These are phyloP conservation scores for Lynx canadensis DNA, from an alignment of 2,113 vertebrate species.

Conservation along the genomic window DNA sequence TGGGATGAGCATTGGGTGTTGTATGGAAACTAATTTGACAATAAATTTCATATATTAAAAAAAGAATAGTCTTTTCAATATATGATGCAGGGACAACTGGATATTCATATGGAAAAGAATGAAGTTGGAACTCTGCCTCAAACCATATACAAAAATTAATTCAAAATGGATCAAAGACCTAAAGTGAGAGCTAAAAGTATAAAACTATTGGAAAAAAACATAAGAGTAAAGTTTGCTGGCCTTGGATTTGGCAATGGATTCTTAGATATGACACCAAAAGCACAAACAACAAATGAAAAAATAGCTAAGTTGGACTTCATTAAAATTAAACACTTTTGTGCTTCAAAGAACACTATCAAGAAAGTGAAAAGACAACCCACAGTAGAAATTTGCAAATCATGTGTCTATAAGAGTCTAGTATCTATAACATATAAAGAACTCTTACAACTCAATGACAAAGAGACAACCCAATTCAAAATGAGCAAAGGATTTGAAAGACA, in stretches of 20 bases:
- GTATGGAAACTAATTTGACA: too few species aligned
- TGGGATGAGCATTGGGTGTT: too few species aligned
- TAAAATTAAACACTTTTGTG: not conserved
- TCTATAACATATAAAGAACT: slow-evolving; percentile 21
- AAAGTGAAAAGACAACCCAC: not conserved
- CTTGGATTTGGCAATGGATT: not conserved
- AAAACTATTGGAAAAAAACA: not conserved
- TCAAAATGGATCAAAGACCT: not conserved
- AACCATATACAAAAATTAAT: not conserved
- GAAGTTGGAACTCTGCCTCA: not conserved
- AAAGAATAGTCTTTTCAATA: slow-evolving; percentile 33
- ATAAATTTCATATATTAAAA: too few species aligned
- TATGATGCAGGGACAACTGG: not conserved
- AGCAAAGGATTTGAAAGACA: slow-evolving; percentile 1
- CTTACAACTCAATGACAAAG: not conserved
- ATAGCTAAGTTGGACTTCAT: not conserved
- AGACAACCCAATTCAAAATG: not conserved
- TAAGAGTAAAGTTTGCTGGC: not conserved
- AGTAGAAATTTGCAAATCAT: slow-evolving; percentile 25
- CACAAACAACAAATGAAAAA: not conserved
- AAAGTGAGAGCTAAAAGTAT: slow-evolving; percentile 7
- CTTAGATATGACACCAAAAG: slow-evolving; percentile 3
- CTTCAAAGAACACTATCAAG: not conserved
- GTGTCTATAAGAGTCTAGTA: not conserved
- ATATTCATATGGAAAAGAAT: not conserved